Evolutionary conservation across 2,888 invertebrate species (phyloP), one percentile per base, ranked within the genome.

Genomic region (Epinotia nisella): DNA sequence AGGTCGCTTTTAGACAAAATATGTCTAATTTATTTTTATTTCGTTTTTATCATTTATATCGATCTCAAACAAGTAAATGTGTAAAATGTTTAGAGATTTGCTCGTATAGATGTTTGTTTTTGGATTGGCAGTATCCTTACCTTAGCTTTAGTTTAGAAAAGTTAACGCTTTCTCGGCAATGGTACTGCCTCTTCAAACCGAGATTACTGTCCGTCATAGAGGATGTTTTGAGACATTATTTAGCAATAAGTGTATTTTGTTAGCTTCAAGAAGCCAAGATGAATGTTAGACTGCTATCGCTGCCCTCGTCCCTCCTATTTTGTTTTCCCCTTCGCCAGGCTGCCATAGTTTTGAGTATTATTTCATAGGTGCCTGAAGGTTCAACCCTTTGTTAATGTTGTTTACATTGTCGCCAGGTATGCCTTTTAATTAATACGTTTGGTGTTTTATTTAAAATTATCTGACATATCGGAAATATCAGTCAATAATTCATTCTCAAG

Each of bases 351-450:
- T 91, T 88, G 78, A 81, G 89, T 92, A 92, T 92, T 85, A 91
- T 93, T 93, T 92, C 89, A 86, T 93, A 93, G 93, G 93, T 93
- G 93, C 93, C 93, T 93, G 93, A 92, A 87, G 91, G 87, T 87
- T 87, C 84, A 90, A 89, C 90, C 92, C 91, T 92, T 92, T 91
- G 81, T 93, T 91, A 92, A 90, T 92, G 93, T 93, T 93, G 93
- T 93, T 93, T 93, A 93, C 93, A 93, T 93, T 93, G 93, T 93
- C 93, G 93, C 93, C 93, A 93, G 93, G 93, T 93, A 93, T 92
- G 93, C 91, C 86, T 91, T 90, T 89, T 86, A 84, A 76, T 87
- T 91, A 87, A 87, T 90, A 90, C 81, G 84, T 88, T 87, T 86
- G 78, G 78, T 87, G 82, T 86, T 77, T 82, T 85, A 84, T 77